These are phyloP conservation scores for Wasmannia auropunctata DNA, from an alignment of 1,140 invertebrate species.

Conservation along the genomic window DNA sequence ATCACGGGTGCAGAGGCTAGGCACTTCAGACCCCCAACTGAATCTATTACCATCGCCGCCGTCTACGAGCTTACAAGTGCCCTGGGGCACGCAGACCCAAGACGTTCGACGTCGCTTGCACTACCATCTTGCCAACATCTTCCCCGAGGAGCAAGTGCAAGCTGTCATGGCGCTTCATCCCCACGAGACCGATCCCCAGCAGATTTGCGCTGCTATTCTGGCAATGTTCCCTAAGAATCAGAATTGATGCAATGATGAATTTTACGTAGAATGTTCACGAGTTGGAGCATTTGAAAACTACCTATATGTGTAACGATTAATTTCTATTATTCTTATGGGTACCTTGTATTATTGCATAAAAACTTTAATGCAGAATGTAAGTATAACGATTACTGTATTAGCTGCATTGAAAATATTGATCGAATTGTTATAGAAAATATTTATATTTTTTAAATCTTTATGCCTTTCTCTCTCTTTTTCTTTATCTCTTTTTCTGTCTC, in stretches of 20 bases:
- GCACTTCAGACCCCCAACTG: constrained; percentile 89
- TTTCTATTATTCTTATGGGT: not conserved
- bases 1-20: constrained; percentile 85
- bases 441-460: not conserved
- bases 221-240: constrained; percentile 88
- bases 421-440: constrained; percentile 3
- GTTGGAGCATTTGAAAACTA: not conserved
- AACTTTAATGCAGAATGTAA: not conserved
- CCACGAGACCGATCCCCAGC: constrained; percentile 94
- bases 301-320: not conserved
- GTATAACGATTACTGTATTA: not conserved
- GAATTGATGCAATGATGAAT: constrained; percentile 23
- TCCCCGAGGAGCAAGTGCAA: constrained; percentile 94
- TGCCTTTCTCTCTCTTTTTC: not conserved
- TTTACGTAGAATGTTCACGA: not conserved
- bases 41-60: constrained; percentile 83
- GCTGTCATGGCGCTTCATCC: constrained; percentile 94
- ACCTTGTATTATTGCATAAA: not conserved
- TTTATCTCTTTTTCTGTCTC: too few relatives aligned
- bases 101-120: constrained; percentile 91
- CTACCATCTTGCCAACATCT: constrained; percentile 94
- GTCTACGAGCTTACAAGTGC: constrained; percentile 71
- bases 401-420: not conserved
- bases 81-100: constrained; percentile 85
- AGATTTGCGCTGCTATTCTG: constrained; percentile 95